Conservation (phyloP, 2,888 invertebrate genomes). For the Allygus modestus region DNA sequence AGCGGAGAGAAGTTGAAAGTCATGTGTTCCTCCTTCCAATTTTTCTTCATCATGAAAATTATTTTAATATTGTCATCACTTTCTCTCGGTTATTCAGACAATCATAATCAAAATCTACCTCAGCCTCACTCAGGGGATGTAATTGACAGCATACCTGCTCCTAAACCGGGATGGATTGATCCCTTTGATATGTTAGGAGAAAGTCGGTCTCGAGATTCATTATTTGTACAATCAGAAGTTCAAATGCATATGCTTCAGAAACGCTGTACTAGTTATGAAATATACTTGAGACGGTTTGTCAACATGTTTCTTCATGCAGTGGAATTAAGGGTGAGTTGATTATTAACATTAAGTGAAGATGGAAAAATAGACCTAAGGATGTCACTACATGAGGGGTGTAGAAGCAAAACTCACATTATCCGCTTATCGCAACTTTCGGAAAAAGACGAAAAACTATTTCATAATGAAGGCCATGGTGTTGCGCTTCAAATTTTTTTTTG, state of each 20-base stretch:
- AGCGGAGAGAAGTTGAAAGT: no score
- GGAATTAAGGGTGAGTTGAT: not conserved
- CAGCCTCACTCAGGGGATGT: not conserved
- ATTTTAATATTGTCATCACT: not conserved
- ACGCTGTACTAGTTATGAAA: not conserved
- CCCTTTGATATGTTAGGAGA: conserved; percentile 39
- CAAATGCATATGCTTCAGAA: not conserved
- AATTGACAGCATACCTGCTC: not conserved
- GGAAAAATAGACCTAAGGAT: no score
- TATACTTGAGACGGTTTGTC: not conserved
- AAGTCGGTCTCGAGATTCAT: not conserved
- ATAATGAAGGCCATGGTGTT: no score
- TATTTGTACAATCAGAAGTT: conserved; percentile 1
- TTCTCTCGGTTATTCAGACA: not conserved
- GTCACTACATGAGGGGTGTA: no score
- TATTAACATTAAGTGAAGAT: not conserved
- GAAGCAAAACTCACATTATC: no score
- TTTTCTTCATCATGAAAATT: no score
- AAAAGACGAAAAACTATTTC: no score
- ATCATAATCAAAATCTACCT: not conserved
- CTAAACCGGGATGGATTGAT: conserved; percentile 35
- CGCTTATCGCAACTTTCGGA: no score
- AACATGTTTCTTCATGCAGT: conserved; percentile 1
- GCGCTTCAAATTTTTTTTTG: no score
- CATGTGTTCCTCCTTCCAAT: no score